A percentile compares a stretch with the other conserved stretches of the same genome.
Conservation (phyloP, 2,888 invertebrate species). For the Cerastis leucographa region DNA sequence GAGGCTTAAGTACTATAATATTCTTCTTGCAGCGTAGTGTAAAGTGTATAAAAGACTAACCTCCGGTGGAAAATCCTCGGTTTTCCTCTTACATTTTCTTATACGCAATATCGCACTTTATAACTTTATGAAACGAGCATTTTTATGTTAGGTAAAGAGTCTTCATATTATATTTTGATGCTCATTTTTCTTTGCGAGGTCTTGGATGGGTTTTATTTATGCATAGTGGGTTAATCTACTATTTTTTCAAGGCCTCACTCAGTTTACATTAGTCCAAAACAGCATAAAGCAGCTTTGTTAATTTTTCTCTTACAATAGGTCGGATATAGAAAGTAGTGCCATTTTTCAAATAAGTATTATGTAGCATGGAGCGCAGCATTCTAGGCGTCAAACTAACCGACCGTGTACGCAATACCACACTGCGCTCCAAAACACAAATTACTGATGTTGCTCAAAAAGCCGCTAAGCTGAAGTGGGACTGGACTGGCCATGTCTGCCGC, state of each 20-base stretch:
- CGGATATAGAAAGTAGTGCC: too few species aligned
- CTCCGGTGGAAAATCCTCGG: slow-evolving; percentile 47
- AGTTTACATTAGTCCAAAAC: neutral
- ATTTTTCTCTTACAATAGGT: too few species aligned
- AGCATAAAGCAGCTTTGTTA: neutral
- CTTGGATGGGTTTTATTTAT: neutral
- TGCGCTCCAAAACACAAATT: too few species aligned
- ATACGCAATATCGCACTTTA: slow-evolving; percentile 62
- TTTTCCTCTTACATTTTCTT: slow-evolving; percentile 53
- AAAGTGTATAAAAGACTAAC: slow-evolving; percentile 55
- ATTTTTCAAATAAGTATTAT: too few species aligned
- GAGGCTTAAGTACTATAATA: slow-evolving; percentile 63
- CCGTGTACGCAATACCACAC: too few species aligned
- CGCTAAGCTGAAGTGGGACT: too few species aligned
- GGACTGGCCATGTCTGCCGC: too few species aligned
- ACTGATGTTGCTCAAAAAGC: too few species aligned
- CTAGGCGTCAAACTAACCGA: too few species aligned
- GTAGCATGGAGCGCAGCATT: too few species aligned
- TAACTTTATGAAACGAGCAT: slow-evolving; percentile 51
- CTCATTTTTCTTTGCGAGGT: slow-evolving; percentile 11
- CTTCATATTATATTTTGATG: slow-evolving; percentile 22
- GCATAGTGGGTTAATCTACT: neutral
- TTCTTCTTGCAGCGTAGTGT: slow-evolving; percentile 50
- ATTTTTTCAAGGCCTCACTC: neutral
- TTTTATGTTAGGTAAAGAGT: slow-evolving; percentile 52